Base-by-base conservation (phyloP, 2,113 vertebrate species). In the Anguilla japonica region DNA sequence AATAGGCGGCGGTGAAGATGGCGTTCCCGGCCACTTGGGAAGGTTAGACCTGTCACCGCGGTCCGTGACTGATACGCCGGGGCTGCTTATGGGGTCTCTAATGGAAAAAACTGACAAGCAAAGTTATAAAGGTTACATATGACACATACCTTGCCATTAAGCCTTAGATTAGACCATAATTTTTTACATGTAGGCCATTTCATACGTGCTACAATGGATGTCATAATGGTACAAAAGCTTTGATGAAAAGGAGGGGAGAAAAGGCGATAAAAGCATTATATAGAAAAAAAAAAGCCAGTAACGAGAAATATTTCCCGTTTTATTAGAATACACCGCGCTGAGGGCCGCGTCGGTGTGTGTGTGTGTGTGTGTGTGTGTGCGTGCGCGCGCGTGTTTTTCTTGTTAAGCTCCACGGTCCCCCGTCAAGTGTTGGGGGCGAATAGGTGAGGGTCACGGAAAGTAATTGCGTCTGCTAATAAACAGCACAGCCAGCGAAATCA, bases 1-100 rank as follows among this genome's bases (percentile, higher is more conserved):
- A 99, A 98, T 99, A 98, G 97, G 97, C 96, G 96, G 96, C 97
- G 94, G 95, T 97, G 96, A 97, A 97, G 97, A 98, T 96, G 96
- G 96, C 96, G 96, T 96, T 95, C 97, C 96, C 96, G 96, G 97
- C 97, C 97, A 94, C 97, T 96, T 98, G 97, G 98, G 97, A 99
- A 99, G 97, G 97, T 97, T 98, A 98, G 97, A 97, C 94, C 97
- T 98, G 97, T 99, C 98, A 98, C 94, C 96, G 94, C 96, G 95
- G 95, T 95, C 94, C 91, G 95, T 99, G 97, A 98, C 96, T 96
- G 97, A 99, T 99, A 97, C 95, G 93, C 94, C 94, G 93, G 93
- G 94, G 93, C 95, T 96, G 95, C 96, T 98, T 98, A 98, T 98
- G 96, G 98, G 97, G 95, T 98, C 96, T 96, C 95, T 97, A 97